Evolutionary conservation across 1,140 invertebrate species (phyloP).

Genomic region (Druon quercuslanigerum): DNA sequence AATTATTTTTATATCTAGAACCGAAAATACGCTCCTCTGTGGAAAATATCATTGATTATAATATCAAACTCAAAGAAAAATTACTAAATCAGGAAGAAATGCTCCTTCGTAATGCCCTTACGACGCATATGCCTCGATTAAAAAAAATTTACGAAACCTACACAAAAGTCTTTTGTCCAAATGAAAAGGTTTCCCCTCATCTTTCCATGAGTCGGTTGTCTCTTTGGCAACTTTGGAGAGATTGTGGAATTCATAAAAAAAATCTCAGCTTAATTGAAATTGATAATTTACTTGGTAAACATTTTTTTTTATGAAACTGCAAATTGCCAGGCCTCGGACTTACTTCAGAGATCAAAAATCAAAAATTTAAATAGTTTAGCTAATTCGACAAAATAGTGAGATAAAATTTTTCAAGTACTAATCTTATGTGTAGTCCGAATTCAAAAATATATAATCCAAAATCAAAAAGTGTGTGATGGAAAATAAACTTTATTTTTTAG

Average conservation of each 20-base stretch:
- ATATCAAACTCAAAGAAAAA: neutral
- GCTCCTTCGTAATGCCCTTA: constrained; percentile 66
- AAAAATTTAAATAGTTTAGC: too few relatives aligned
- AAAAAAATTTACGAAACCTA: constrained; percentile 74
- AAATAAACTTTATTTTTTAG: too few relatives aligned
- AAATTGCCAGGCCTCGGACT: too few relatives aligned
- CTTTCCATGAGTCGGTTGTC: constrained; percentile 74
- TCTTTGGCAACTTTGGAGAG: constrained; percentile 78
- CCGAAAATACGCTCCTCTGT: neutral
- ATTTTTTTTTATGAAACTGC: neutral
- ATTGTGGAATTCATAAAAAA: constrained; percentile 73
- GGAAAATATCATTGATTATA: constrained; percentile 42
- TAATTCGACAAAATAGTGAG: too few relatives aligned
- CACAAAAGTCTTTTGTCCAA: constrained; percentile 69
- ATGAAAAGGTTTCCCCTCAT: constrained; percentile 51
- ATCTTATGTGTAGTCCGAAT: too few relatives aligned
- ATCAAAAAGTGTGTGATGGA: too few relatives aligned
- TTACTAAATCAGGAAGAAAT: neutral
- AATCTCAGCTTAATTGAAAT: constrained; percentile 74
- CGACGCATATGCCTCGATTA: constrained; percentile 70
- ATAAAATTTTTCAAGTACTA: too few relatives aligned
- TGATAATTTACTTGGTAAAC: constrained; percentile 63
- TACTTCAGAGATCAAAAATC: too few relatives aligned
- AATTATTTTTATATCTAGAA: too few relatives aligned
- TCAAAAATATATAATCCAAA: too few relatives aligned